phyloP scores from a whole-genome alignment of 2,113 vertebrate genomes.

The Acrocephalus kingi region DNA sequence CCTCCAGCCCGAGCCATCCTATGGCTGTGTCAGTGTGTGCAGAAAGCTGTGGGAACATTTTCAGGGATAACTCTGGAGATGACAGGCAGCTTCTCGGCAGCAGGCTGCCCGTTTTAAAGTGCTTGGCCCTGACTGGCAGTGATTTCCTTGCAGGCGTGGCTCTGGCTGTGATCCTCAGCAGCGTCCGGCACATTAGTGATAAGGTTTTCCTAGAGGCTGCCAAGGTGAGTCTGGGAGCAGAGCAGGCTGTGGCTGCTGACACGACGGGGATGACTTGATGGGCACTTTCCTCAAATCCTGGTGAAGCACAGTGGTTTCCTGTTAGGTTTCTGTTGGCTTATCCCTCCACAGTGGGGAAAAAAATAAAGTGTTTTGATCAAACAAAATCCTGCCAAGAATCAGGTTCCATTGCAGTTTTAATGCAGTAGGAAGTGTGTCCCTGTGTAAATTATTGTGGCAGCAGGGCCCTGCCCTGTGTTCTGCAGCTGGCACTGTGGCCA shows the following conservation, averaged over 20 bases:
- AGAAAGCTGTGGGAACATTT: not conserved
- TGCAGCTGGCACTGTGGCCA: not conserved
- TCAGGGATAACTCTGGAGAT: accelerated
- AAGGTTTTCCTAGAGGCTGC: slow-evolving; percentile 94
- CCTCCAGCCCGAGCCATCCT: accelerated
- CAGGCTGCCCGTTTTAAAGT: accelerated
- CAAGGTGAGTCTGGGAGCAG: slow-evolving; percentile 80
- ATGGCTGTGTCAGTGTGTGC: accelerated
- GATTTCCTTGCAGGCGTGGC: slow-evolving; percentile 83
- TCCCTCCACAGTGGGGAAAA: accelerated
- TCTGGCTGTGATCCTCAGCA: slow-evolving; percentile 92
- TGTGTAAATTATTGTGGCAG: no score
- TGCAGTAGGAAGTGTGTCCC: not conserved
- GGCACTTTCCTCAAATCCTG: not conserved
- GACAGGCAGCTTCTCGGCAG: not conserved
- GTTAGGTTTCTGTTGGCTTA: not conserved
- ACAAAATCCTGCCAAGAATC: accelerated
- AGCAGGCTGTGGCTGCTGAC: not conserved
- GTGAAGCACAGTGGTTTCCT: not conserved
- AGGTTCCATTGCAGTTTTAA: accelerated
- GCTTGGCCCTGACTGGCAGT: not conserved
- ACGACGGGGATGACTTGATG: accelerated
- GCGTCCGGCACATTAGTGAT: slow-evolving; percentile 93
- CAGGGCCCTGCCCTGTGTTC: not conserved
- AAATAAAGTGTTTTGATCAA: not conserved